Conservation (phyloP, 2,888 invertebrate genomes). For the Mesoligia furuncula region DNA sequence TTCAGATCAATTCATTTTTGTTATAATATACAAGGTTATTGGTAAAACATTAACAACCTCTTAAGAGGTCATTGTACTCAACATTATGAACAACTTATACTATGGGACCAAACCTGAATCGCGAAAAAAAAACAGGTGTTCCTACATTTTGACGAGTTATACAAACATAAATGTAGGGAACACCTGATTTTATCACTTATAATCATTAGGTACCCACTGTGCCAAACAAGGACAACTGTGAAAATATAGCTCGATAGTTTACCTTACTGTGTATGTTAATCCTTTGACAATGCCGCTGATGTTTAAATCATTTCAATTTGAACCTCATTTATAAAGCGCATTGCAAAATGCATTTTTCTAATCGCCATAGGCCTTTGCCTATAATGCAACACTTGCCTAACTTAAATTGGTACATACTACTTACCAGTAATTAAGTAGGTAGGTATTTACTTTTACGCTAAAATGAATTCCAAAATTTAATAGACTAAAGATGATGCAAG, state of each 20-base stretch:
- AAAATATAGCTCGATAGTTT: too few relatives aligned
- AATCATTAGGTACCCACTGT: too few relatives aligned
- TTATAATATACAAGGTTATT: too few relatives aligned
- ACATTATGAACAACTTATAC: too few relatives aligned
- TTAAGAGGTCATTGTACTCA: too few relatives aligned
- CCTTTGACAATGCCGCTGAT: background rate
- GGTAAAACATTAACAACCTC: too few relatives aligned
- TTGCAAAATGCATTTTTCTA: background rate
- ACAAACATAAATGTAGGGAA: too few relatives aligned
- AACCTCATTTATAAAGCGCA: background rate
- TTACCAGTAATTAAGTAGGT: background rate
- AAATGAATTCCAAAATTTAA: constrained; percentile 30
- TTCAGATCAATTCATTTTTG: background rate
- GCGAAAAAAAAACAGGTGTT: too few relatives aligned
- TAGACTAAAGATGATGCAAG: constrained; percentile 16
- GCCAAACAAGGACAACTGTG: background rate
- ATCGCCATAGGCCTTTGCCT: too few relatives aligned
- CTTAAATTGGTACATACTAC: background rate
- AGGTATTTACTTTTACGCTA: constrained; percentile 18
- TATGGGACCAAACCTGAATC: too few relatives aligned
- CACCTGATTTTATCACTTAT: too few relatives aligned
- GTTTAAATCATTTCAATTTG: background rate
- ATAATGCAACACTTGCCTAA: constrained; percentile 6
- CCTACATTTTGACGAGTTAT: too few relatives aligned
- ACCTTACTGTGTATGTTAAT: background rate